Base-by-base conservation (phyloP, 2,888 invertebrate genomes). In the Orthonychiurus folsomi region DNA sequence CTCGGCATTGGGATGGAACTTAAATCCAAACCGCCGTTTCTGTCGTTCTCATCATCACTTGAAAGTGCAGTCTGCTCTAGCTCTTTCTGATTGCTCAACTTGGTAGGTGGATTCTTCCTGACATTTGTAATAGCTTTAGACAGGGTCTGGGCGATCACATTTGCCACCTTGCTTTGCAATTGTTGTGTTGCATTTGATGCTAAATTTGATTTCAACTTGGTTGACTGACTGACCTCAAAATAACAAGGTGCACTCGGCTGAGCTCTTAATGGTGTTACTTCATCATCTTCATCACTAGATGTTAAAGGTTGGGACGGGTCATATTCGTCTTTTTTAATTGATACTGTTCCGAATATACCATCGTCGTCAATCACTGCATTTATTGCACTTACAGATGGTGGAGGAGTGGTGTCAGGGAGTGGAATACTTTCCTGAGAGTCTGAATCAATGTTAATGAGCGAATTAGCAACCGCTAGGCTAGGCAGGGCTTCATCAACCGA, bases 291-390 rank as follows among this genome's bases (percentile, higher is more conserved):
- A 21, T 73, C 72, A 60, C 70, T 69, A 1, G 73, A 73, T 5
- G 61, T 68, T 9, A 73, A 53, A 1, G 73, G 73, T 47, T 73
- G 69, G 0, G 73, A 73, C 3, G 73, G 73, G 53, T 73, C 73
- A 61, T 73, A 73, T 21, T 70, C 72, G 55, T 66, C 67, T 26
- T 52, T 60, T 23, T 20, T 18, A 20, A 20, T 24, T 2, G 3
- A 12, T 15, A 28, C 57, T 20, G 2, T 2, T 12, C 3, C 24
- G 26, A 47, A 54, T 1, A 28, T 2, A 20, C 18, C 25, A 18
- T 28, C 50, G 2, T 50, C 59, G 5, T 67, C 63, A 47, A 54
- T 64, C 24, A 26, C 61, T 27, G 53, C 56, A 25, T 55, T 15
- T 28, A 54, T 56, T 18, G 26, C 20, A 21, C 47, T n/a, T 3